Evolutionary conservation across 1,140 invertebrate genomes (phyloP).

Genomic region (Leucophenga varia): DNA sequence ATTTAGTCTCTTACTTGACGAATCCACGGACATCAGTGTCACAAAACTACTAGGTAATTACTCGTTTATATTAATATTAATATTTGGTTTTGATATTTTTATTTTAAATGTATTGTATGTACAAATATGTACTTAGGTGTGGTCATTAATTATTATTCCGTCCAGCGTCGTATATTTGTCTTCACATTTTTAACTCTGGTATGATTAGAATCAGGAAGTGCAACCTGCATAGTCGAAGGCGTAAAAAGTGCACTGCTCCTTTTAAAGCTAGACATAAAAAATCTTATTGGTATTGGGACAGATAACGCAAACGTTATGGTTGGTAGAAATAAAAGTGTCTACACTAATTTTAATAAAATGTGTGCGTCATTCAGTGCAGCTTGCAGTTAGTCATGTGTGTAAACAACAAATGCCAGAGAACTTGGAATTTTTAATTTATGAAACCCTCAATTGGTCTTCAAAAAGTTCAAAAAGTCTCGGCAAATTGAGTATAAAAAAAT

Average conservation of each 20-base stretch:
- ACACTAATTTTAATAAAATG: constrained; percentile 34
- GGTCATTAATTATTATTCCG: too few species aligned
- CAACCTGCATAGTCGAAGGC: not conserved
- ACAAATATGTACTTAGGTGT: too few species aligned
- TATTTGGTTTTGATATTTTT: constrained; percentile 37
- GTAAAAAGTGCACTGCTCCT: not conserved
- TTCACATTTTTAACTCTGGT: too few species aligned
- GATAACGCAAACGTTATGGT: constrained; percentile 42
- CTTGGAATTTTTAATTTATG: too few species aligned
- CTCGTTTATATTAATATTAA: constrained; percentile 30
- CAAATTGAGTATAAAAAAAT: constrained; percentile 4
- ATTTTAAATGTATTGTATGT: constrained; percentile 10
- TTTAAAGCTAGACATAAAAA: constrained; percentile 24
- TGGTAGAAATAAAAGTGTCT: constrained; percentile 36
- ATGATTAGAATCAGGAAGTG: too few species aligned
- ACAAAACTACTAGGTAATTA: constrained; percentile 45
- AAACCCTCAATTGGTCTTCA: too few species aligned
- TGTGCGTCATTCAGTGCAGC: constrained; percentile 33
- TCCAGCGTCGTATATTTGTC: too few species aligned
- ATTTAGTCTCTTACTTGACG: constrained; percentile 53
- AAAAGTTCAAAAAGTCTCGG: not conserved
- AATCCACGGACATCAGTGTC: constrained; percentile 52
- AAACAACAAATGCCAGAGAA: not conserved
- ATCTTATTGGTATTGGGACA: constrained; percentile 44
- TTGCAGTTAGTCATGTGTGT: constrained; percentile 11